phyloP scores from a whole-genome alignment of 2,888 invertebrate species.

The Thalpophila matura region DNA sequence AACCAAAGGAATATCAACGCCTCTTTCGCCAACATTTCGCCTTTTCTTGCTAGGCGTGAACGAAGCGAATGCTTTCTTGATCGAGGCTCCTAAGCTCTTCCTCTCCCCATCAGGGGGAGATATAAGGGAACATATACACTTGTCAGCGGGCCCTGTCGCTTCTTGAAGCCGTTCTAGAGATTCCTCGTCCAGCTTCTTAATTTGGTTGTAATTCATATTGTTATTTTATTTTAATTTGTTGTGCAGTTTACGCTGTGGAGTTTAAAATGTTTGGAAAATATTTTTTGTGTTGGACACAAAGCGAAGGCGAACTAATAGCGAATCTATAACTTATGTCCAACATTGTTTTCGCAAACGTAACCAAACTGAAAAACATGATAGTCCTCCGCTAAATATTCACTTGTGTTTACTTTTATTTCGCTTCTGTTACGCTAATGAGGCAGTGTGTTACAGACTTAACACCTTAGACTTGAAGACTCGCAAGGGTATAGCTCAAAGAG shows the following conservation, averaged over 20 bases:
- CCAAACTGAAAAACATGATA: too few relatives aligned
- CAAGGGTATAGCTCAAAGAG: too few relatives aligned
- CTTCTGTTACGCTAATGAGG: too few relatives aligned
- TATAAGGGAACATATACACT: conserved; percentile 73
- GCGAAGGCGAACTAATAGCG: too few relatives aligned
- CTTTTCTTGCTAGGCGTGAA: conserved; percentile 41
- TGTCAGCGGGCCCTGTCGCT: conserved; percentile 71
- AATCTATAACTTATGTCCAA: too few relatives aligned
- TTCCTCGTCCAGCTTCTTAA: conserved; percentile 74
- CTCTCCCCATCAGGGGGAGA: conserved; percentile 60
- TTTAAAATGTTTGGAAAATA: neutral
- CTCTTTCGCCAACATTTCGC: conserved; percentile 16
- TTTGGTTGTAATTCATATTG: conserved; percentile 67
- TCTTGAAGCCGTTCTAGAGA: conserved; percentile 68
- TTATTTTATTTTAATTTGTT: neutral
- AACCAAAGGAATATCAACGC: conserved; percentile 62
- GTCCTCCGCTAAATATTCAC: too few relatives aligned
- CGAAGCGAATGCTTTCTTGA: conserved; percentile 70
- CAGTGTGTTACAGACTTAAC: too few relatives aligned
- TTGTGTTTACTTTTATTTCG: too few relatives aligned
- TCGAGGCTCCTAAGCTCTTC: conserved; percentile 66
- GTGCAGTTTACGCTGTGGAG: neutral
- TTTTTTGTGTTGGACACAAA: too few relatives aligned
- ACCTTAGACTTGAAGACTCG: too few relatives aligned
- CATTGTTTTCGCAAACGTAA: too few relatives aligned